phyloP scores from a whole-genome alignment of 2,797 vertebrate species.

The Pteronotus mesoamericanus region DNA sequence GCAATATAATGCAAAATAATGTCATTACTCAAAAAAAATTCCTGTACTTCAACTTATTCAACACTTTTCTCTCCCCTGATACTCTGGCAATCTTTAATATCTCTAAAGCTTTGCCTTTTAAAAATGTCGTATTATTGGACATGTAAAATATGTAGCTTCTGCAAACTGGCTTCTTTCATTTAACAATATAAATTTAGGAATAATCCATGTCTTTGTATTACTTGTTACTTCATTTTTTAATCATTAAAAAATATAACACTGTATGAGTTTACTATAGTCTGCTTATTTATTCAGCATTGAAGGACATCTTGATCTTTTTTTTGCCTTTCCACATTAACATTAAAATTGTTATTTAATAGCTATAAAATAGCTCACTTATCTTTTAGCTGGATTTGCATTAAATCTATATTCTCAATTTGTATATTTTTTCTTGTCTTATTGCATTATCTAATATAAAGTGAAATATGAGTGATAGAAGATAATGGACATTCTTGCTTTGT shows the following conservation, averaged over 20 bases:
- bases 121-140: background rate
- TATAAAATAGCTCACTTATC: background rate
- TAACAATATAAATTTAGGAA: background rate
- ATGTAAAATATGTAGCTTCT: no score
- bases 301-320: background rate
- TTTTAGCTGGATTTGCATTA: background rate
- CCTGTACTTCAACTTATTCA: background rate
- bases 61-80: background rate
- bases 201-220: background rate
- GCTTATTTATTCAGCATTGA: background rate
- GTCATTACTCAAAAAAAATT: background rate
- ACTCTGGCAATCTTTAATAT: background rate
- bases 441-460: background rate
- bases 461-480: background rate
- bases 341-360: background rate
- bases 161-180: no score
- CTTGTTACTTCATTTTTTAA: background rate
- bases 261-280: background rate
- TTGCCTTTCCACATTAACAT: background rate
- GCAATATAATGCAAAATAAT: background rate
- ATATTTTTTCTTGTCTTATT: background rate
- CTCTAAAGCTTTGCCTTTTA: background rate
- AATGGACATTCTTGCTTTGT: background rate
- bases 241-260: background rate
- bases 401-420: background rate